These are phyloP conservation scores for Eupithecia tripunctaria DNA, from an alignment of 2,888 invertebrate species.

Conservation along the genomic window DNA sequence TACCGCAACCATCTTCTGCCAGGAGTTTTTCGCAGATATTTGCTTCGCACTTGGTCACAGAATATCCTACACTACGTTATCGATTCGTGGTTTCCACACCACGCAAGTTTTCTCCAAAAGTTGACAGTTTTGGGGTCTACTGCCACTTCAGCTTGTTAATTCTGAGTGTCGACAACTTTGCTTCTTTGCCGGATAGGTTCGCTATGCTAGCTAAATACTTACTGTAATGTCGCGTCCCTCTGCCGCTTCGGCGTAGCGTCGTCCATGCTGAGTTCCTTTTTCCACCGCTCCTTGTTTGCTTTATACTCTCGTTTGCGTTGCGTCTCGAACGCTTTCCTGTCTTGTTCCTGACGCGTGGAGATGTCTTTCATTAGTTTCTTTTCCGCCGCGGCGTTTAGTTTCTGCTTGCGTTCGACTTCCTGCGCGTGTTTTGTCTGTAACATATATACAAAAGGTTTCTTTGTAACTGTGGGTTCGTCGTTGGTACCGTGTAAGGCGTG, in stretches of 20 bases:
- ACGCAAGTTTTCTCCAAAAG: too few relatives aligned
- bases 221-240: conserved; percentile 95
- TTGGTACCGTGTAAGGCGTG: background rate
- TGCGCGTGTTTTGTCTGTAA: conserved; percentile 88
- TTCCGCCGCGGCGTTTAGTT: conserved; percentile 94
- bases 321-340: conserved; percentile 95
- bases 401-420: conserved; percentile 91
- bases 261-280: conserved; percentile 95
- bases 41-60: too few relatives aligned
- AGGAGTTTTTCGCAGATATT: too few relatives aligned
- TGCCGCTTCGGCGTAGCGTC: conserved; percentile 96
- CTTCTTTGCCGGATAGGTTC: background rate
- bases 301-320: conserved; percentile 98
- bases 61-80: too few relatives aligned
- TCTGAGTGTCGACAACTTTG: background rate
- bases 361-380: conserved; percentile 97
- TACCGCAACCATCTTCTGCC: too few relatives aligned
- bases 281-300: conserved; percentile 98
- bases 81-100: too few relatives aligned
- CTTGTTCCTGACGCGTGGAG: conserved; percentile 93
- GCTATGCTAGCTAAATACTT: conserved; percentile 53
- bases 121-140: too few relatives aligned
- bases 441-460: background rate
- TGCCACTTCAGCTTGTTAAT: too few relatives aligned
- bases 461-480: background rate